Base-by-base conservation (phyloP, 2,888 invertebrate species). In the Oxystoma pomonae region DNA sequence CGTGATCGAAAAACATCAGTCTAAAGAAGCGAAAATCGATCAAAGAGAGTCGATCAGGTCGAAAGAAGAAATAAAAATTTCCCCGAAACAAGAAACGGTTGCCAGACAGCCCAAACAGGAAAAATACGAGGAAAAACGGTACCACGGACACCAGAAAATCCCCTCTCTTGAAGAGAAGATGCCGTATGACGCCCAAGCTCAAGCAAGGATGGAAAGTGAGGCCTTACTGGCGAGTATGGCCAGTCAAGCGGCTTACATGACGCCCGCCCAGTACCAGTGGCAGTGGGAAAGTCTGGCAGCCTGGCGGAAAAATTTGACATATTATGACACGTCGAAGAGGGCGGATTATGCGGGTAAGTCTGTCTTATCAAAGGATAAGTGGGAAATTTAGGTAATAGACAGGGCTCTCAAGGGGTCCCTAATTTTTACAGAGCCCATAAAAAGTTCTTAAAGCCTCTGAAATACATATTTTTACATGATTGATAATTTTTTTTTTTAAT, bases 201-300 rank as follows among this genome's bases (percentile, higher is more conserved):
- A 77, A 66, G 73, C 76, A 57, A 72, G 75, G 52, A 71, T 76
- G 68, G 78, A 78, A 16, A 75, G 70, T 68, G 84, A 84, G 67
- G 84, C 84, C 64, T 71, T 85, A 21, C 78, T 85, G 16, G 83
- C 85, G 0, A 85, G 85, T 72, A 35, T 35, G 35, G 86, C 88
- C 70, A 83, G 88, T 59, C 87, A 88, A 60, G 73, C 73, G 1
- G 89, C 88, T 72, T 87, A 87, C 72, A 83, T 87, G 57, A 70
- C 70, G 55, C 76, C 74, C 59, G 76, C 77, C 7, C 88, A 88
- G 72, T 88, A 88, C 70, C 85, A 85, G 71, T 86, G 88, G 74
- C 83, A 78, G 20, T 86, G 86, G 86, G 85, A 86, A 68, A 75
- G 84, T 20, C 73, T 85, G 59, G 35, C 35, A 7, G 35, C 3